Base-by-base conservation (phyloP, 2,797 vertebrate species). In the Oreochromis grahami region DNA sequence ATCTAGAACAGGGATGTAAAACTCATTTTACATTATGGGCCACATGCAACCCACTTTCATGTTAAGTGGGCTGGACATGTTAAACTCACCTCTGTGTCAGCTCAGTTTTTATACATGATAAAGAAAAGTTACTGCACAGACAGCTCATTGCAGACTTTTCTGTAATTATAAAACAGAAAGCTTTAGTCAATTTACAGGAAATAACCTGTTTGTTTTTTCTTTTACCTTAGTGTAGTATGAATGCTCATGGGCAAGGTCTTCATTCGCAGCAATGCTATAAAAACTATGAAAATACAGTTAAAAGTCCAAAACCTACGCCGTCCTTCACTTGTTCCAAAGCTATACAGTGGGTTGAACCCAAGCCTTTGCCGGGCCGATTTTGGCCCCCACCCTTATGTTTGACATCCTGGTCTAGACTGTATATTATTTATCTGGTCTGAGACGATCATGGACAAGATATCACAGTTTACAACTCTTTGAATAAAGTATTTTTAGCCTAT, bases 281-380 rank as follows among this genome's bases (percentile, higher is more conserved):
- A 60, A 11, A 4, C 2, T 0, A 34, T 60, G 34, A 60, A 60
- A 34, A 60, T 34, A 19, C 9, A 34, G 56, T 60, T 60, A 34
- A 19, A 34, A 60, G 29, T 34, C 56, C 34, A 19, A 34, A 34
- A 60, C 29, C 29, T 60, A 6, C 0, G 5, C 8, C 2, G 0
- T 34, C 56, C 56, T 12, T 60, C 17, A 19, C 17, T 34, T 60
- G 56, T 60, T 34, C 56, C 17, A 7, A n/a, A 60, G 56, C 9
- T n/a, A 60, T 36, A 60, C 56, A 34, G 32, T 0, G 9, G 56
- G 32, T 9, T 36, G 56, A 34, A 60, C 32, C 13, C 0, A 4
- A 60, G 56, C 32, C 32, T 60, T 60, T 60, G 1, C 7, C n/a
- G 2, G 32, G 9, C 17, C 9, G 2, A 60, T 60, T 7, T 34